phyloP scores from a whole-genome alignment of 1,140 invertebrate species.

The Amyelois transitella region DNA sequence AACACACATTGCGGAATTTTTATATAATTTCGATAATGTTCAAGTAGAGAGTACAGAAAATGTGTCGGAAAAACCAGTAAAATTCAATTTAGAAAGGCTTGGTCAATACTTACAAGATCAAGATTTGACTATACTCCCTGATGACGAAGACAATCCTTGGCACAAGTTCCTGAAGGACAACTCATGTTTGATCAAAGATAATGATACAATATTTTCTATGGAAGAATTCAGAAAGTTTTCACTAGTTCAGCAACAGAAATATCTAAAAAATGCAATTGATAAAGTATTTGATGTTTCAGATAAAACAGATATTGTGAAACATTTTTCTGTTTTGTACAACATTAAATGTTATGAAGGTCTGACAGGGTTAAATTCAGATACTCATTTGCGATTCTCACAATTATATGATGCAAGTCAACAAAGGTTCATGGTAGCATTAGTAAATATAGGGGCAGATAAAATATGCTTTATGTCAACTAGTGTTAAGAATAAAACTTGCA shows the following conservation, averaged over 20 bases:
- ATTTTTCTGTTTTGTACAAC: slow-evolving; percentile 74
- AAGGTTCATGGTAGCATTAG: slow-evolving; percentile 58
- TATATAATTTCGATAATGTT: slow-evolving; percentile 87
- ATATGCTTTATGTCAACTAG: slow-evolving; percentile 65
- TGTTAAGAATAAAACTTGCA: slow-evolving; percentile 45
- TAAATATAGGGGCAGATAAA: slow-evolving; percentile 33
- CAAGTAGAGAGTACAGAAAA: slow-evolving; percentile 48
- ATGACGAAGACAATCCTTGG: slow-evolving; percentile 84
- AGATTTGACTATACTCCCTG: slow-evolving; percentile 78
- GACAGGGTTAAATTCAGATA: slow-evolving; percentile 14
- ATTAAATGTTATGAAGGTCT: slow-evolving; percentile 68
- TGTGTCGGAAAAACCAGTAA: slow-evolving; percentile 75
- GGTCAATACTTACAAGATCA: slow-evolving; percentile 89
- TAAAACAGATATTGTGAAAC: slow-evolving; percentile 76
- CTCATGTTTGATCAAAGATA: slow-evolving; percentile 78
- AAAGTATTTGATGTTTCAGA: slow-evolving; percentile 83
- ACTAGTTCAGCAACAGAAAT: slow-evolving; percentile 86
- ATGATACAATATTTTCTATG: slow-evolving; percentile 79
- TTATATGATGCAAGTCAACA: slow-evolving; percentile 50
- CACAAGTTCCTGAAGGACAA: slow-evolving; percentile 83
- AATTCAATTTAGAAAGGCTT: slow-evolving; percentile 90
- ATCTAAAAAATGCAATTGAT: slow-evolving; percentile 80
- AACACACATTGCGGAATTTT: slow-evolving; percentile 91
- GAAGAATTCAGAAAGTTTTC: slow-evolving; percentile 85
- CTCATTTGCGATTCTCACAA: slow-evolving; percentile 61